A percentile compares a stretch with the other conserved stretches of the same genome.
phyloP scores from a whole-genome alignment of 2,797 vertebrate species.

The Poliocrania exsul region DNA sequence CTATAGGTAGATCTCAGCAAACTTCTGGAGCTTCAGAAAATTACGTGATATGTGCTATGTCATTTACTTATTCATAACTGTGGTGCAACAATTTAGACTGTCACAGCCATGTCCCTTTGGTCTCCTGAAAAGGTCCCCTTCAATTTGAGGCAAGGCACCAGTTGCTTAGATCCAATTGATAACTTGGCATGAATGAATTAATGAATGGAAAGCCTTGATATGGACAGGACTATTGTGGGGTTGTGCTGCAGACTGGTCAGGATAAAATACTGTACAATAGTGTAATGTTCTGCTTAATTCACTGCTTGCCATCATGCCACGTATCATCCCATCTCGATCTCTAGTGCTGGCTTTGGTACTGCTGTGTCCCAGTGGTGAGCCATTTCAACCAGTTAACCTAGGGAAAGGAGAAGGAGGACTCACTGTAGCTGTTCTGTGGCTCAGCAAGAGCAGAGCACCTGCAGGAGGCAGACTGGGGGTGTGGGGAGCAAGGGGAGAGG shows the following conservation, averaged over 20 bases:
- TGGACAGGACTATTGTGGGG: background rate
- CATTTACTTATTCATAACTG: background rate
- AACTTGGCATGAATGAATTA: background rate
- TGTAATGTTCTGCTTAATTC: background rate
- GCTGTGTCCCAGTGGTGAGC: background rate
- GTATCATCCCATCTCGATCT: rapidly evolving
- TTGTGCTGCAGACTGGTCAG: background rate
- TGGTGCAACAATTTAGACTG: background rate
- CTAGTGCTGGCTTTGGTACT: rapidly evolving
- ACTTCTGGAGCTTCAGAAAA: background rate
- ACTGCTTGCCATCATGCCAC: rapidly evolving
- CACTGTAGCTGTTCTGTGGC: background rate
- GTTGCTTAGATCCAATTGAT: background rate
- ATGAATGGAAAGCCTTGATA: background rate
- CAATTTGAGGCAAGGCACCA: background rate
- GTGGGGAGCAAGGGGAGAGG: background rate
- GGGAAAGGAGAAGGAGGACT: background rate
- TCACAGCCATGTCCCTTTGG: background rate
- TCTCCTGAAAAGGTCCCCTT: background rate
- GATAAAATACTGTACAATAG: background rate
- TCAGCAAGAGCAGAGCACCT: background rate
- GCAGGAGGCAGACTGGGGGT: background rate
- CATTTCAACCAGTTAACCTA: background rate
- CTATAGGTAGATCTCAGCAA: background rate
- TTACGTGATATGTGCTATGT: background rate